A percentile compares a stretch with the other conserved stretches of the same genome.
These are phyloP conservation scores for Cydia pomonella DNA, from an alignment of 1,140 invertebrate genomes.

Conservation along the genomic window DNA sequence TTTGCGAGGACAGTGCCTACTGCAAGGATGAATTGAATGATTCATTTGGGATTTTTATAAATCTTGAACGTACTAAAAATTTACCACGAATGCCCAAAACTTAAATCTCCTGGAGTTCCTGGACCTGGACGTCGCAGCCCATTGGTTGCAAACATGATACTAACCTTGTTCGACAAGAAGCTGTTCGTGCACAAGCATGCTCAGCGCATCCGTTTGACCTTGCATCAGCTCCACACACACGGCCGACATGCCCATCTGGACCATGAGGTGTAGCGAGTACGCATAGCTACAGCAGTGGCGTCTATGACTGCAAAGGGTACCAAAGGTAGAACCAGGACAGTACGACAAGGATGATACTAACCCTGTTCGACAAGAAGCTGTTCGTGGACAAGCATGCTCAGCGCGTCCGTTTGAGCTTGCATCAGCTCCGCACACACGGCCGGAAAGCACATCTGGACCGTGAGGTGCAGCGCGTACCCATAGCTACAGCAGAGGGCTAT, in stretches of 20 bases:
- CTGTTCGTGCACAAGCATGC: background rate
- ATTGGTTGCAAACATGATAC: background rate
- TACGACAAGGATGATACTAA: background rate
- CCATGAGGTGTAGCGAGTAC: background rate
- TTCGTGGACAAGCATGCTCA: background rate
- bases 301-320: background rate
- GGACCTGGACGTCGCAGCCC: too few species aligned
- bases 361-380: background rate
- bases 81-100: too few species aligned
- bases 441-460: background rate
- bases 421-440: constrained; percentile 1
- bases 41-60: too few species aligned
- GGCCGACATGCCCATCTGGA: background rate
- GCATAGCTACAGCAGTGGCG: too few species aligned
- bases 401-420: background rate
- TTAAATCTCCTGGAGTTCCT: too few species aligned
- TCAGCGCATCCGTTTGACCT: background rate
- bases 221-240: background rate
- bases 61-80: too few species aligned
- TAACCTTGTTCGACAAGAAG: background rate
- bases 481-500: background rate
- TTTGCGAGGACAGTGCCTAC: too few species aligned
- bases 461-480: background rate
- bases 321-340: too few species aligned
- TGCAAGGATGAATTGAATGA: too few species aligned